Evolutionary conservation across 2,113 vertebrate genomes (phyloP).

Genomic region (Tricholaema leucomelas): DNA sequence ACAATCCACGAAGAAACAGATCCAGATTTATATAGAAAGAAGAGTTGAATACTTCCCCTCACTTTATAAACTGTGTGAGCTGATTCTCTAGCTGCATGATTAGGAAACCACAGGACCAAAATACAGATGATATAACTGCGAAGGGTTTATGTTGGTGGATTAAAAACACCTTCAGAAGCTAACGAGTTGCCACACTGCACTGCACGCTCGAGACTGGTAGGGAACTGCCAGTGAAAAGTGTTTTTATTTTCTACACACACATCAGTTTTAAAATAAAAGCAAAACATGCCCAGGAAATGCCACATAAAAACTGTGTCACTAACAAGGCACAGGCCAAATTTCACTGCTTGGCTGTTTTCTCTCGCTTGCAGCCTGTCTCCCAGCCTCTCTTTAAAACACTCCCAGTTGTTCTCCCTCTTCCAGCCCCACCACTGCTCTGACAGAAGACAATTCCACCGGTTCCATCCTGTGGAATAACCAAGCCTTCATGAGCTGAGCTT

Average conservation of each 20-base stretch:
- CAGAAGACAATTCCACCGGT: not conserved
- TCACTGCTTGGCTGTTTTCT: not conserved
- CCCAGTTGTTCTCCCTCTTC: not conserved
- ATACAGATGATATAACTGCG: slow-evolving; percentile 38
- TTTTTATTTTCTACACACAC: slow-evolving; percentile 44
- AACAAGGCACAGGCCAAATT: slow-evolving; percentile 28
- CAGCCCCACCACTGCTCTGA: not conserved
- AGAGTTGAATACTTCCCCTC: not conserved
- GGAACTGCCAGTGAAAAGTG: slow-evolving; percentile 24
- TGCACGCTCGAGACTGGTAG: not conserved
- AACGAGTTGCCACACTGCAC: slow-evolving; percentile 21
- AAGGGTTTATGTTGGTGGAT: slow-evolving; percentile 31
- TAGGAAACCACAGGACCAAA: slow-evolving; percentile 58
- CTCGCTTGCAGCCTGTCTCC: not conserved
- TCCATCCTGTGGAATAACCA: not conserved
- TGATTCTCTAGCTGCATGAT: slow-evolving; percentile 41
- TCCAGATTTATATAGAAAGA: slow-evolving; percentile 35
- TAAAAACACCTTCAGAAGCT: slow-evolving; percentile 43
- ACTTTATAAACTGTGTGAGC: slow-evolving; percentile 27
- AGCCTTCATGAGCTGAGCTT: not conserved
- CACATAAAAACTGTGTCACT: slow-evolving; percentile 40
- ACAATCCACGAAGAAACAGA: not conserved
- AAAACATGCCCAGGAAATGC: slow-evolving; percentile 57
- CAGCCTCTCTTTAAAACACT: not conserved
- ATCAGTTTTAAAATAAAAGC: slow-evolving; percentile 49